Base-by-base conservation (phyloP, 2,888 invertebrate genomes). In the Microctonus hyperodae region DNA sequence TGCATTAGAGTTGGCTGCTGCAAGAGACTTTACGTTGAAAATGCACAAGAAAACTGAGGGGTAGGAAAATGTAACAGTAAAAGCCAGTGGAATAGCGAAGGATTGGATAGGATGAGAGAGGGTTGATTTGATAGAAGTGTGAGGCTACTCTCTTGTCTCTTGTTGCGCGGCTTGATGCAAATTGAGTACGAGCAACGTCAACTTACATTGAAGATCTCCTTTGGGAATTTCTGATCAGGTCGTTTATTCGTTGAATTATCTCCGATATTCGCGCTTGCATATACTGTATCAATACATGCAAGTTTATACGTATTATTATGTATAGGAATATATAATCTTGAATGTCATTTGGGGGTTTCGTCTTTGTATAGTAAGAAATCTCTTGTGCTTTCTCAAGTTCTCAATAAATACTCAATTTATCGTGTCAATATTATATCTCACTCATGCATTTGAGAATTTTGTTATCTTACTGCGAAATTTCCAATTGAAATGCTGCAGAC, bases 1-100 rank as follows among this genome's bases (percentile, higher is more conserved):
- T 79, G 81, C 80, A 82, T 83, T 83, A 83, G 82, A 79, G 78
- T 80, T 79, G 74, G 72, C 72, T 70, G 74, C 75, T 76, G 74
- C 72, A 70, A 73, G 69, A 68, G 16, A 44, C 44, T 62, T 66
- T 61, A 28, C 56, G 48, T 61, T 61, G 59, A 37, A 64, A 57
- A 65, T 64, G 62, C 65, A 53, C 50, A 31, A 31, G 40, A 59
- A 33, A 13, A 48, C 62, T 61, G 58, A 59, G 56, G 51, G 48
- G 51, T 44, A 40, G 62, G 60, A n/a, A 16, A 44, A 44, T 44
- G 44, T 44, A 16, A 44, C 44, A 44, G 44, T 44, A 9, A n/a
- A 44, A 16, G 44, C 44, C 44, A 44, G 44, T 44, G 16, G 16
- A 44, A 44, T 44, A 44, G 37, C 13, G 37, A n/a, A n/a, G 44